A percentile compares a stretch with the other conserved stretches of the same genome.
Conservation (phyloP, 2,797 vertebrate genomes). For the Mus caroli region DNA sequence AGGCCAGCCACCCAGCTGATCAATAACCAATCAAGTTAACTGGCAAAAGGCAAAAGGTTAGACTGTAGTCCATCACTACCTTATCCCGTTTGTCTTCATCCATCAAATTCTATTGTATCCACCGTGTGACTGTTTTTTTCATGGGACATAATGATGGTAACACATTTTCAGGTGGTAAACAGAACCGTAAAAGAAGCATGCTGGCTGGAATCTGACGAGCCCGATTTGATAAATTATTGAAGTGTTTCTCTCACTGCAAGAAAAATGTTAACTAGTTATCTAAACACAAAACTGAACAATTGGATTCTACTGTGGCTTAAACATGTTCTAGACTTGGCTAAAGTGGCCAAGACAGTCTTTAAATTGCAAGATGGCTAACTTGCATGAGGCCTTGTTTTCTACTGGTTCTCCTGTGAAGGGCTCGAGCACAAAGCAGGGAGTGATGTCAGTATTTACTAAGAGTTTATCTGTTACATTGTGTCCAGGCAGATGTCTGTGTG, state of each 20-base stretch:
- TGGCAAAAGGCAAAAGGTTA: constrained; percentile 32
- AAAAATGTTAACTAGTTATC: constrained; percentile 28
- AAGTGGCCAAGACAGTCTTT: not conserved
- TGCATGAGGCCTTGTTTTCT: not conserved
- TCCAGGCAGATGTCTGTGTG: constrained; percentile 50
- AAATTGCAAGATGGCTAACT: not conserved
- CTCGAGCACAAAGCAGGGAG: not conserved
- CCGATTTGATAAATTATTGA: not conserved
- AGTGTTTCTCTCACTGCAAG: not conserved
- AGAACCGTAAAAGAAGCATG: constrained; percentile 13
- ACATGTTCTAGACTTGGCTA: not conserved
- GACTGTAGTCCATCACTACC: not conserved
- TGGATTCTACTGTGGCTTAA: not conserved
- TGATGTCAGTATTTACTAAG: not conserved
- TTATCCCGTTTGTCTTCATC: not conserved
- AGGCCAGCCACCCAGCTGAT: constrained; percentile 10
- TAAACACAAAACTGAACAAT: not conserved
- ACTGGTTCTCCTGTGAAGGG: not conserved
- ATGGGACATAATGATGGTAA: not conserved
- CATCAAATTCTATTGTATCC: not conserved
- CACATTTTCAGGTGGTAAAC: not conserved
- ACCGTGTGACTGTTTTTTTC: not conserved
- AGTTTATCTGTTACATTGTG: constrained; percentile 45
- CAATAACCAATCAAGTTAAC: constrained; percentile 38
- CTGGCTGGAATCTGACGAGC: not conserved